Base-by-base conservation (phyloP, 2,888 invertebrate species). In the Andrena praecox region DNA sequence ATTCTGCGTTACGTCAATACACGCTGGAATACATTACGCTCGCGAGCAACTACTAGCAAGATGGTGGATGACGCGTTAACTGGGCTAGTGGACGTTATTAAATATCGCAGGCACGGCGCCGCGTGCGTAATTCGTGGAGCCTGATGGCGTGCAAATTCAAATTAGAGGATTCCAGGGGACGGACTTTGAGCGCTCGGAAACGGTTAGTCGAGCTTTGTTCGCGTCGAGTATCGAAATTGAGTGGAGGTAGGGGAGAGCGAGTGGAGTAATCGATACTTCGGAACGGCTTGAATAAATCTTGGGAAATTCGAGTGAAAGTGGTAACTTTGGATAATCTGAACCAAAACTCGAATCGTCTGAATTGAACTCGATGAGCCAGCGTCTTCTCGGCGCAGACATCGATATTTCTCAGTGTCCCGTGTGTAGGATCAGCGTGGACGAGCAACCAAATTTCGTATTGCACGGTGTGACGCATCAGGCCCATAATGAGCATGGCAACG, bases 1-100 rank as follows among this genome's bases (percentile, higher is more conserved):
- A 69, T 83, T 82, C 72, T 82, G 42, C 27, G 68, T 82, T 77
- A 77, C 72, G 76, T 76, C 82, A 76, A 82, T 72, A 76, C 42
- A 5, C 54, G 76, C 27, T 31, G 62, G 74, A 76, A 75, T 76
- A 75, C 63, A 68, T 81, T 81, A 64, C 56, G 59, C 16, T 52
- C 63, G 77, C 63, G 62, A 69, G 68, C 12, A 16, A 1, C 67
- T 48, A 75, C 27, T 31, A 54, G 54, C 71, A 77, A 62, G 77
- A 76, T 77, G 78, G 78, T 52, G 24, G 56, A 24, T 35, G 31
- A 2, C 16, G 48, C 35, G 48, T 59, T 33, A 73, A 59, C 27
- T 42, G 27, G 20, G n/a, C 56, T 42, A 54, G 24, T 12, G 56
- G 54, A 7, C 48, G 29, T 31, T 48, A 33, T 73, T 50, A 48